These are phyloP conservation scores for Entomobrya proxima DNA, from an alignment of 2,888 invertebrate species.

Conservation along the genomic window DNA sequence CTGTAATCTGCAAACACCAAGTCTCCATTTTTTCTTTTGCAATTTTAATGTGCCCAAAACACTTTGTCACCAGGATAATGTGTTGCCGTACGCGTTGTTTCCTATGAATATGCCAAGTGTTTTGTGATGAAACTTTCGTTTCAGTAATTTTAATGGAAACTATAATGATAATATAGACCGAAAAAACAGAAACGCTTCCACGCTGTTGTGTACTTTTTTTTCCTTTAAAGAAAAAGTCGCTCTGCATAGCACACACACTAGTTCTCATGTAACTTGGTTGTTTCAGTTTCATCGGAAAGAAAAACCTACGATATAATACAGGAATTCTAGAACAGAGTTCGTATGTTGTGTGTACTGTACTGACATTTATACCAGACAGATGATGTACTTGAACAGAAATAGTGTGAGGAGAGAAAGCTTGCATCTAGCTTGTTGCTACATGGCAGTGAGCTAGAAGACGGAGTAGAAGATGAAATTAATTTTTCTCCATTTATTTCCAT, in stretches of 20 bases:
- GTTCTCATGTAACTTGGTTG: neutral
- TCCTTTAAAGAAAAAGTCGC: neutral
- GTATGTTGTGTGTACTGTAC: no score
- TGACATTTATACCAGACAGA: neutral
- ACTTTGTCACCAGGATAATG: neutral
- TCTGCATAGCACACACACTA: neutral
- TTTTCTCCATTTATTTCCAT: constrained; percentile 74
- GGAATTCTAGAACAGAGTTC: no score
- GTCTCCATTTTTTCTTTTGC: neutral
- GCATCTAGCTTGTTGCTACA: neutral
- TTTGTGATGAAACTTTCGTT: neutral
- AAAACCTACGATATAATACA: no score
- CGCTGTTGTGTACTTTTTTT: neutral
- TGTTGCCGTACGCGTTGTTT: neutral
- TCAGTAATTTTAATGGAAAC: constrained; percentile 31
- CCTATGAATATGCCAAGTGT: no score
- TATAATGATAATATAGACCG: neutral
- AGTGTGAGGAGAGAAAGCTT: neutral
- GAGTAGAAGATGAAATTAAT: constrained; percentile 71
- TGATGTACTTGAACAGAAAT: neutral
- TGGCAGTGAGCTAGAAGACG: neutral
- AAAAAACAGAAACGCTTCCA: neutral
- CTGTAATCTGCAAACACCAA: constrained; percentile 39
- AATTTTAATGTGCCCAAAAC: neutral
- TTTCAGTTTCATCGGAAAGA: no score